Base-by-base conservation (phyloP, 2,797 vertebrate species). In the Bradypus variegatus region DNA sequence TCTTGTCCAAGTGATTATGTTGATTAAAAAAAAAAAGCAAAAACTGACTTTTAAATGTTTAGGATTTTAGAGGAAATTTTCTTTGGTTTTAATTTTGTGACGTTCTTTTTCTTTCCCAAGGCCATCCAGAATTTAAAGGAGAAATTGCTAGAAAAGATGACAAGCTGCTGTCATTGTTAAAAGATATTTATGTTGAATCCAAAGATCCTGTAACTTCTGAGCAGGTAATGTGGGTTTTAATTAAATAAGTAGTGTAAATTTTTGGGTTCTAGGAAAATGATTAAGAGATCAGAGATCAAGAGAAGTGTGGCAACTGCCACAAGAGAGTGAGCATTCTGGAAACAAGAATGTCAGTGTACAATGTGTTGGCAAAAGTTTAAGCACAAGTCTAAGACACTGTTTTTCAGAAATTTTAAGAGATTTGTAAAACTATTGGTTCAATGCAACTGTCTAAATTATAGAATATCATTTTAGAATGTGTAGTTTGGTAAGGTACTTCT, bases 131-230 rank as follows among this genome's bases (percentile, higher is more conserved):
- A 64, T 77, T 97, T 85, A 83, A 94, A 41, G 95, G 97, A 29
- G 64, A 97, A 1, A 92, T 98, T 90, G 86, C 93, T 89, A 97
- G 95, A 91, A 99, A 97, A 96, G 97, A 98, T 23, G 97, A 98
- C 2, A 96, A 95, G 8, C 97, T 99, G 27, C 96, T 98, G 85
- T 53, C 81, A 0, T 97, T 98, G 14, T 96, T 99, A 15, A 98
- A 96, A 96, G 97, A 98, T 0, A 97, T 99, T n/a, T 99, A 98
- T 88, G 99, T 99, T 0, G 98, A 98, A 87, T 99, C 99, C 58
- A 98, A 55, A 86, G 98, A 99, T 69, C 98, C 98, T 0, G 93
- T 92, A 3, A 62, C 93, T 88, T 95, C 76, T 97, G 97, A 96
- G 77, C 80, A 45, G 96, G 96, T 96, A 96, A 91, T 50, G 55